phyloP scores from a whole-genome alignment of 1,140 invertebrate genomes.

The Dreissena rostriformis region DNA sequence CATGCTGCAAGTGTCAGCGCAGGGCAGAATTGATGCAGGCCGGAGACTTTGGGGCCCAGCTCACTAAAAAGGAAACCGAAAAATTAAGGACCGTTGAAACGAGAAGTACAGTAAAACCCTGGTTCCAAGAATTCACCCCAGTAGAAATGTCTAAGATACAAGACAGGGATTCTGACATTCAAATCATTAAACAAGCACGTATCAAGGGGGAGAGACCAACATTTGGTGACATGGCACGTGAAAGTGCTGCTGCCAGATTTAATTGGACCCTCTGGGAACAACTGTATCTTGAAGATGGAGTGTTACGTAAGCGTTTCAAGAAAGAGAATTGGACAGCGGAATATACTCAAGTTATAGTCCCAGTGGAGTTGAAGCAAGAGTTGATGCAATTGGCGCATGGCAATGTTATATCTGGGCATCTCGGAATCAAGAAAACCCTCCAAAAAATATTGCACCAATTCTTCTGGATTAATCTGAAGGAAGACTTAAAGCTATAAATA shows the following conservation, averaged over 20 bases:
- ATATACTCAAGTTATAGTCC: slow-evolving; percentile 13
- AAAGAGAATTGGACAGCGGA: neutral
- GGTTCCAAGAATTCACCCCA: too few relatives aligned
- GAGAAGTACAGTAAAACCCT: neutral
- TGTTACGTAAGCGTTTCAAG: neutral
- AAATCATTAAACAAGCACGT: too few relatives aligned
- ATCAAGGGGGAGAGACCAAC: too few relatives aligned
- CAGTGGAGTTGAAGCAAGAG: neutral
- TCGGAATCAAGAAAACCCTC: slow-evolving; percentile 44
- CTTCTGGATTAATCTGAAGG: slow-evolving; percentile 32
- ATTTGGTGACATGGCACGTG: too few relatives aligned
- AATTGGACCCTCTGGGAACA: neutral
- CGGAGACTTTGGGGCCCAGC: too few relatives aligned
- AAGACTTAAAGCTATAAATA: slow-evolving; percentile 9
- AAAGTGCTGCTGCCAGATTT: neutral
- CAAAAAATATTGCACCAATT: slow-evolving; percentile 13
- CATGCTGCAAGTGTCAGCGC: slow-evolving; percentile 7
- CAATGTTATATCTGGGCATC: slow-evolving; percentile 23
- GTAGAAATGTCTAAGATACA: too few relatives aligned
- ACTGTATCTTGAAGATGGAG: neutral
- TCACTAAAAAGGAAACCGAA: neutral
- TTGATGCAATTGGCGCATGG: slow-evolving; percentile 41
- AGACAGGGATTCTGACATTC: too few relatives aligned
- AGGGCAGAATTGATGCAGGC: neutral
- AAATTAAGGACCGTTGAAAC: neutral